A percentile compares a stretch with the other conserved stretches of the same genome.
Evolutionary conservation across 2,888 invertebrate species (phyloP).

Genomic region (Drosophila histrio): DNA sequence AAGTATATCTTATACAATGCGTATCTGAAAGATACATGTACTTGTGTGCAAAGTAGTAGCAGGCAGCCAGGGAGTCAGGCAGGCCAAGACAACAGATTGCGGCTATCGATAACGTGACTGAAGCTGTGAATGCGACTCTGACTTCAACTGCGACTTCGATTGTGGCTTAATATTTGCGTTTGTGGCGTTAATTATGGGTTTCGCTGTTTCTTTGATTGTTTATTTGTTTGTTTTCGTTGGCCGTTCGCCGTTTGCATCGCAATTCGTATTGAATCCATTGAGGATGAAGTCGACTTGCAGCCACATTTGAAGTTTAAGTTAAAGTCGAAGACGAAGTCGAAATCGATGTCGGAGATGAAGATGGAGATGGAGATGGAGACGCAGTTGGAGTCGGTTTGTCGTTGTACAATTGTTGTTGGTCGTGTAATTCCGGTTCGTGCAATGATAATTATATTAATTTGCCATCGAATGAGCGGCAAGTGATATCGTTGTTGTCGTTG

Average conservation of each 20-base stretch:
- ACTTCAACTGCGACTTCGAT: constrained; percentile 19
- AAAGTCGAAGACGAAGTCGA: constrained; percentile 14
- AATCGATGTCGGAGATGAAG: background rate
- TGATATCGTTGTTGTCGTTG: constrained; percentile 53
- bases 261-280: constrained; percentile 33
- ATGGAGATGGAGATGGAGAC: background rate
- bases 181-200: constrained; percentile 78
- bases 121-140: constrained; percentile 10
- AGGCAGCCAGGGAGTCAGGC: constrained; percentile 15
- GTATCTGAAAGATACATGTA: constrained; percentile 41
- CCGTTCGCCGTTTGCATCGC: constrained; percentile 14
- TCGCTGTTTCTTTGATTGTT: constrained; percentile 76
- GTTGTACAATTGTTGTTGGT: constrained; percentile 64
- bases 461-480: constrained; percentile 72
- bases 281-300: constrained; percentile 30
- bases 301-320: background rate
- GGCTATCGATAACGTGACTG: constrained; percentile 63
- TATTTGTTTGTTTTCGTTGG: constrained; percentile 62
- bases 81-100: constrained; percentile 48
- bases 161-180: constrained; percentile 76
- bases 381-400: constrained; percentile 20
- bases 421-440: constrained; percentile 78
- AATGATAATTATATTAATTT: constrained; percentile 81
- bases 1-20: constrained; percentile 37
- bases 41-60: constrained; percentile 2